phyloP scores from a whole-genome alignment of 2,797 vertebrate genomes.

The Chromobotia macracanthus region DNA sequence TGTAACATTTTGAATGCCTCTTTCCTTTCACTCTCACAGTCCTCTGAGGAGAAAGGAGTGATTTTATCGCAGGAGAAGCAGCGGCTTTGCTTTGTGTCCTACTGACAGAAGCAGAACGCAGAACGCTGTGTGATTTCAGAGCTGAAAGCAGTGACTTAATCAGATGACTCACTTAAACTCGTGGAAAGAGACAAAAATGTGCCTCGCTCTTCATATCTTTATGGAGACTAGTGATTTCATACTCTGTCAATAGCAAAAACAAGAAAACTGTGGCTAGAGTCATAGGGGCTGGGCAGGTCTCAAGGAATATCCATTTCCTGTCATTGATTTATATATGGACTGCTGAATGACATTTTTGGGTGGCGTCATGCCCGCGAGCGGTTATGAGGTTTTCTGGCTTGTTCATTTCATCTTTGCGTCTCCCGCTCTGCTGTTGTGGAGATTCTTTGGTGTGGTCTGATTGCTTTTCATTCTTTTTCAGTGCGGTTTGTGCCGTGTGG shows the following conservation, averaged over 20 bases:
- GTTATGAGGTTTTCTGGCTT: constrained; percentile 52
- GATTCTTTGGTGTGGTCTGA: constrained; percentile 46
- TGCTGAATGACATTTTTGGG: constrained; percentile 49
- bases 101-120: background rate
- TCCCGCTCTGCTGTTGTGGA: constrained; percentile 27
- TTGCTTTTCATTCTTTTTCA: constrained; percentile 46
- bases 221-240: constrained; percentile 43
- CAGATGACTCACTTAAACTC: constrained; percentile 47
- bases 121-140: background rate
- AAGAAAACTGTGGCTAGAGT: constrained; percentile 25
- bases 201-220: constrained; percentile 33
- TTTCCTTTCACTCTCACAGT: constrained; percentile 12
- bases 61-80: constrained; percentile 23
- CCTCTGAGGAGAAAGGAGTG: constrained; percentile 8
- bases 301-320: constrained; percentile 48
- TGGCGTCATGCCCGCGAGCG: constrained; percentile 42
- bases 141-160: constrained; percentile 21
- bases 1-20: constrained; percentile 15
- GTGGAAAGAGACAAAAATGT: constrained; percentile 42
- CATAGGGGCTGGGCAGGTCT: constrained; percentile 18
- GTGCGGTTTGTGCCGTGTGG: constrained; percentile 38
- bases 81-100: constrained; percentile 30
- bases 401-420: constrained; percentile 35
- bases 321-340: constrained; percentile 52
- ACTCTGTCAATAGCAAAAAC: constrained; percentile 7